These are phyloP conservation scores for Aporophyla lueneburgensis DNA, from an alignment of 2,888 invertebrate genomes.

Conservation along the genomic window DNA sequence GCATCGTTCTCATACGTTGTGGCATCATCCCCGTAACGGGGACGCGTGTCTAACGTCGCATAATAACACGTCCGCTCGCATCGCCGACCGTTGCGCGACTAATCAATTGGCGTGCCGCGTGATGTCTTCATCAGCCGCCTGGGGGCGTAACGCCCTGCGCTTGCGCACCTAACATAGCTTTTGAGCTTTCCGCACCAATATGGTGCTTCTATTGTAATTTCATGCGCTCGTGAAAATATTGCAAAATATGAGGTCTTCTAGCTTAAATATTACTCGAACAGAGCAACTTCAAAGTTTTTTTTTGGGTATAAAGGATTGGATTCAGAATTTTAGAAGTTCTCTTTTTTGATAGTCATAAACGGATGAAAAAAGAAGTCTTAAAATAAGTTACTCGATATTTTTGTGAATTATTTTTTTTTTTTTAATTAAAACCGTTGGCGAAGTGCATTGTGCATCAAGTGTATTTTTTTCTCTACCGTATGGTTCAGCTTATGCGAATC, in stretches of 20 bases:
- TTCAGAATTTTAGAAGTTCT: background rate
- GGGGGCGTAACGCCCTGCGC: conserved; percentile 88
- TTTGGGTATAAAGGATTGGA: no score
- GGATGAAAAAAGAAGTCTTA: background rate
- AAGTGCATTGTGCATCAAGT: no score
- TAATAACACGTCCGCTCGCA: conserved; percentile 86
- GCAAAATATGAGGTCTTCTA: conserved; percentile 37
- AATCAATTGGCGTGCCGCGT: conserved; percentile 89
- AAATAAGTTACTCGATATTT: no score
- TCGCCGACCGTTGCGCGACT: conserved; percentile 87
- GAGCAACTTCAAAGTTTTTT: background rate
- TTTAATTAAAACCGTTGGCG: no score
- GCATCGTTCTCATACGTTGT: conserved; percentile 65
- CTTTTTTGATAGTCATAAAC: background rate
- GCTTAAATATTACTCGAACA: conserved; percentile 10
- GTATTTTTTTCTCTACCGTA: no score
- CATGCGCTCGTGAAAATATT: conserved; percentile 61
- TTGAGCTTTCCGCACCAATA: conserved; percentile 66
- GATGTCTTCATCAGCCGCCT: conserved; percentile 90
- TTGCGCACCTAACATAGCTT: conserved; percentile 73
- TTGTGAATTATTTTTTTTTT: no score
- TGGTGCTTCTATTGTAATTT: conserved; percentile 67
- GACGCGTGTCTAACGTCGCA: conserved; percentile 88
- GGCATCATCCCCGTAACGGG: conserved; percentile 74
- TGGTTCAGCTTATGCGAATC: background rate